Evolutionary conservation across 2,113 vertebrate species (phyloP).

Genomic region (Eretmochelys imbricata): DNA sequence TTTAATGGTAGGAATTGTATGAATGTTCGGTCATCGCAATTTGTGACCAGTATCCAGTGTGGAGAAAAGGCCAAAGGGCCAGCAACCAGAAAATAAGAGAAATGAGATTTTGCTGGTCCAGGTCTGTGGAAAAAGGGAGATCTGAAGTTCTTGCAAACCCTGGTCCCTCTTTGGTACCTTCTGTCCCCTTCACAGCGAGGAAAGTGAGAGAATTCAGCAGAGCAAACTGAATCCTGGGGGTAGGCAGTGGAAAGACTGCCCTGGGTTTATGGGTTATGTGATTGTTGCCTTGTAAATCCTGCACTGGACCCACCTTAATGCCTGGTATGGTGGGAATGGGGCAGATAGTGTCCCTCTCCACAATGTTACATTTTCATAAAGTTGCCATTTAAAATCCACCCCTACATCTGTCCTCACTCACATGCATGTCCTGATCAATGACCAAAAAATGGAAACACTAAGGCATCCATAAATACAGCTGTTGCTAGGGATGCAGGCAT

Average conservation of each 20-base stretch:
- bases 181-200: not conserved
- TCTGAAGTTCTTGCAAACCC: not conserved
- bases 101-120: not conserved
- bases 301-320: not conserved
- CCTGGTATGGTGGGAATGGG: not conserved
- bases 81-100: not conserved
- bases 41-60: not conserved
- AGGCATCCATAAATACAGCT: not conserved
- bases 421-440: not conserved
- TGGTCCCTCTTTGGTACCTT: not conserved
- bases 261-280: not conserved
- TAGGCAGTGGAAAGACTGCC: not conserved
- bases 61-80: not conserved
- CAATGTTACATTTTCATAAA: not conserved
- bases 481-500: not conserved
- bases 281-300: not conserved
- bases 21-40: not conserved
- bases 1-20: not conserved
- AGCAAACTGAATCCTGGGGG: not conserved
- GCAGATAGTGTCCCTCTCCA: not conserved
- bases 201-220: not conserved
- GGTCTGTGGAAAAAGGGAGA: not conserved
- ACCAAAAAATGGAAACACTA: not conserved
- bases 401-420: not conserved
- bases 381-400: not conserved